Base-by-base conservation (phyloP, 2,113 vertebrate species). In the Melanotaenia duboulayi region DNA sequence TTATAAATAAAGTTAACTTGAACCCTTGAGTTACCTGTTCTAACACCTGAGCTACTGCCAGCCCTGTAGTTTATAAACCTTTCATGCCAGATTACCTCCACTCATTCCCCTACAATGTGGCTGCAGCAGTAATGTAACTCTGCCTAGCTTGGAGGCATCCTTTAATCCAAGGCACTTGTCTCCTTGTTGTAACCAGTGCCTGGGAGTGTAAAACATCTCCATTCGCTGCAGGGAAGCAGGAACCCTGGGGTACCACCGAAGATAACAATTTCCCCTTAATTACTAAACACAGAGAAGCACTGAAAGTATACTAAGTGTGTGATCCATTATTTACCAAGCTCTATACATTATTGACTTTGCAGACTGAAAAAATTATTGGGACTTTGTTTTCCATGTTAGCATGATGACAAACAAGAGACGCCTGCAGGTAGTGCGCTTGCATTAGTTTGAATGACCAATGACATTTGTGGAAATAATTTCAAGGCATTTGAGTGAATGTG, bases 261-360 rank as follows among this genome's bases (percentile, higher is more conserved):
- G 61, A 75, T 62, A 71, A 86, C 82, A 87, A 74, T 83, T 28
- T 6, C 57, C 50, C 28, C 62, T 92, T 64, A 86, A 88, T 87
- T 78, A 90, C 91, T 85, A 78, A 90, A 74, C 57, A 68, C 70
- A 76, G 64, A 65, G 66, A 68, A 66, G 58, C 82, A 83, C 42
- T 75, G 74, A 76, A 87, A 83, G 74, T 82, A 83, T 76, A 85
- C 65, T 68, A 81, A 75, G 49, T 40, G 17, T 61, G 50, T 32
- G 32, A 91, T 92, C 51, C 82, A 91, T 91, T 86, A 93, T 92
- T 90, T 48, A 93, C 64, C 48, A 22, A 7, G 39, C 23, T 37
- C 37, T 24, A 82, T 91, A 61, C 71, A 86, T 88, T 89, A 91
- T 89, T 86, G 75, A 91, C 60, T 64, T 42, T 1, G 49, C 28